phyloP scores from a whole-genome alignment of 2,113 vertebrate species.

The Toxostoma redivivum region DNA sequence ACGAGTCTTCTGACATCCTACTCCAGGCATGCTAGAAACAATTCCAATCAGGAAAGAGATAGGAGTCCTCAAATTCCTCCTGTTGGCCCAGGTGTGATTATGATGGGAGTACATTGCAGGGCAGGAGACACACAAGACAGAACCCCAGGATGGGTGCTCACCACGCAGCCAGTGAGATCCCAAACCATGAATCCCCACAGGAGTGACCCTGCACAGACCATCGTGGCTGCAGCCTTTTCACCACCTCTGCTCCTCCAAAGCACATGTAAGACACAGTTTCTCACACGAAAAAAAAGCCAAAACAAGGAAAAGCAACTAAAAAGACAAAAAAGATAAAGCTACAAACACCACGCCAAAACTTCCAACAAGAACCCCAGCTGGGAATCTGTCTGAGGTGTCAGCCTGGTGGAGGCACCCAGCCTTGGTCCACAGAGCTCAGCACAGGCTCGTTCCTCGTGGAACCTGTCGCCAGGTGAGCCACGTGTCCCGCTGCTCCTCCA shows the following conservation, averaged over 20 bases:
- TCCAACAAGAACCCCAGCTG: fast-evolving
- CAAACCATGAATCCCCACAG: fast-evolving
- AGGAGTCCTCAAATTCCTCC: background rate
- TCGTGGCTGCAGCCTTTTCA: fast-evolving
- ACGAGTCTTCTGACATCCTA: background rate
- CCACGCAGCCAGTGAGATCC: fast-evolving
- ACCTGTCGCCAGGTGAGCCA: background rate
- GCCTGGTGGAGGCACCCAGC: background rate
- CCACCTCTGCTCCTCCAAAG: background rate
- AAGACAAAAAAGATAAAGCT: too few relatives aligned
- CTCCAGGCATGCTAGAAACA: background rate
- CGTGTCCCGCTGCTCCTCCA: fast-evolving
- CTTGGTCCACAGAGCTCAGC: background rate
- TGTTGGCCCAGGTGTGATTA: too few relatives aligned
- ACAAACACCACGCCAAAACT: background rate
- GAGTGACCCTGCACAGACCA: fast-evolving
- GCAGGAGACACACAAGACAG: background rate
- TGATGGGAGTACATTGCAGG: fast-evolving
- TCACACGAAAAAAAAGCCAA: background rate
- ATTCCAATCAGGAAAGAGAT: background rate
- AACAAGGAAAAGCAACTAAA: background rate
- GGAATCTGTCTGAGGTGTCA: fast-evolving
- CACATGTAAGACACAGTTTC: fast-evolving
- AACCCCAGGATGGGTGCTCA: fast-evolving
- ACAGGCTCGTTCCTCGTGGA: fast-evolving